phyloP scores from a whole-genome alignment of 2,113 vertebrate genomes.

The Columba livia region DNA sequence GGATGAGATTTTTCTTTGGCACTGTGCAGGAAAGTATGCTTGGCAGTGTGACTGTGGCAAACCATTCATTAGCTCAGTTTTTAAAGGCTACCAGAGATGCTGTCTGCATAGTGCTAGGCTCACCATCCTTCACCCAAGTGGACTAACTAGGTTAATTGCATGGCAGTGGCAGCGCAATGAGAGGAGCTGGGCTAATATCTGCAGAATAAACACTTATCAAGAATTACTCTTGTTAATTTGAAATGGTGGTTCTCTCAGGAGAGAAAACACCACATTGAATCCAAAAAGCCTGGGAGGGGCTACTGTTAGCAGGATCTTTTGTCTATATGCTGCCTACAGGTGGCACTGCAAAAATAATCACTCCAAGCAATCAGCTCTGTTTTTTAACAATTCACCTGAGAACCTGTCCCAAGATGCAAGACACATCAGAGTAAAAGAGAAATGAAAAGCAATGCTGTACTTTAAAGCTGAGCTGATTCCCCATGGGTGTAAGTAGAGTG shows the following conservation, averaged over 20 bases:
- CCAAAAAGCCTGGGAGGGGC: neutral
- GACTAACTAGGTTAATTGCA: slow-evolving; percentile 46
- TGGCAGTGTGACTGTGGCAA: slow-evolving; percentile 22
- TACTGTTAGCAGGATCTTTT: neutral
- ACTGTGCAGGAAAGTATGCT: neutral
- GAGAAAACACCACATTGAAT: neutral
- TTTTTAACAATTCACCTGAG: neutral
- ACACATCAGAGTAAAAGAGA: neutral
- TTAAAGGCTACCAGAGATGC: slow-evolving; percentile 32
- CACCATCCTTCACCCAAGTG: neutral
- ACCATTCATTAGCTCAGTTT: slow-evolving; percentile 41
- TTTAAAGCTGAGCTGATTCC: neutral
- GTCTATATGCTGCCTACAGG: neutral
- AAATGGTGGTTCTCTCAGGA: neutral
- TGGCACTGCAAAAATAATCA: neutral
- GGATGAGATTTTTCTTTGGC: slow-evolving; percentile 51
- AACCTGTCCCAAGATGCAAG: neutral
- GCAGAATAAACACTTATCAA: slow-evolving; percentile 24
- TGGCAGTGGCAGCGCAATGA: neutral
- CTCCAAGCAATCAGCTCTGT: neutral
- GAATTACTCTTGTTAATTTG: slow-evolving; percentile 29
- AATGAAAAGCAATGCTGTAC: neutral
- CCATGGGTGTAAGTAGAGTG: neutral
- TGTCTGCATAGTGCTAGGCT: neutral
- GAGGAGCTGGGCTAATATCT: slow-evolving; percentile 1